Evolutionary conservation across 2,888 invertebrate genomes (phyloP).

Genomic region (Diachrysia chrysitis): DNA sequence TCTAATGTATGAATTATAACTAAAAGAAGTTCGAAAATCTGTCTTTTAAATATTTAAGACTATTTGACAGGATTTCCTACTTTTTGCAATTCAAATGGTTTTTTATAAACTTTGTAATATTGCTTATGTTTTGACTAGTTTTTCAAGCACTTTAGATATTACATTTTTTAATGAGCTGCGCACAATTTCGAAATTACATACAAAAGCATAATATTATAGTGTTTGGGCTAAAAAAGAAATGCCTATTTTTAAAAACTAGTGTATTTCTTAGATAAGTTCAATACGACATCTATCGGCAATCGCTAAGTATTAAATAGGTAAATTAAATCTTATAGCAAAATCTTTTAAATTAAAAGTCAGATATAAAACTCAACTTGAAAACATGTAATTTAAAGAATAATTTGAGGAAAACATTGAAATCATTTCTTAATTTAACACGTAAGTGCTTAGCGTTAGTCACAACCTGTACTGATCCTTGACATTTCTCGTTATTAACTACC

Average conservation of each 20-base stretch:
- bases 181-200: too few relatives aligned
- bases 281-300: background rate
- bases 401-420: conserved; percentile 42
- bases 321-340: conserved; percentile 12
- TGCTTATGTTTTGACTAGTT: background rate
- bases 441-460: conserved; percentile 54
- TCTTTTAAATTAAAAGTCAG: background rate
- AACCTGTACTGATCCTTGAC: conserved; percentile 60
- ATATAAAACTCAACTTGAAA: conserved; percentile 31
- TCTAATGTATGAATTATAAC: conserved; percentile 58
- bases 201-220: too few relatives aligned
- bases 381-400: conserved; percentile 9
- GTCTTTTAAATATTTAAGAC: conserved; percentile 14
- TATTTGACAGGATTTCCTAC: conserved; percentile 3
- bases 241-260: too few relatives aligned
- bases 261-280: too few relatives aligned
- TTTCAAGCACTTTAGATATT: background rate
- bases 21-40: conserved; percentile 13
- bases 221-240: too few relatives aligned
- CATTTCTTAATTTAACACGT: conserved; percentile 30
- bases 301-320: background rate
- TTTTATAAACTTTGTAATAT: background rate
- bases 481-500: conserved; percentile 52
- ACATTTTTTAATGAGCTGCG: too few relatives aligned
- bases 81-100: conserved; percentile 8